These are phyloP conservation scores for Sebastolobus alascanus DNA, from an alignment of 2,797 vertebrate genomes.

Conservation along the genomic window DNA sequence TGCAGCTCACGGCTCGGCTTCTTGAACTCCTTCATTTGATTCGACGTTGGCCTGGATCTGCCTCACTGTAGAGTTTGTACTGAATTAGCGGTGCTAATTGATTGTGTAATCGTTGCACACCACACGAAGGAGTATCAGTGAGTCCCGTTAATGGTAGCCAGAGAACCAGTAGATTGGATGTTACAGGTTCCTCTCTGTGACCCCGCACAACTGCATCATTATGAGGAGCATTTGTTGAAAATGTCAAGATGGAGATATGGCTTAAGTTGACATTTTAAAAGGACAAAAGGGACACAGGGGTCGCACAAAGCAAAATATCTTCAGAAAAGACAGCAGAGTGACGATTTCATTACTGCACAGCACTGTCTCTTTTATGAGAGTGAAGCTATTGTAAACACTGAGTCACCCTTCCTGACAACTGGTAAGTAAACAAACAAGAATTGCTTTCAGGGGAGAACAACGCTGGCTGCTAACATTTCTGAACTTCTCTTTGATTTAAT, in stretches of 20 bases:
- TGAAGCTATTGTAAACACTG: conserved; percentile 20
- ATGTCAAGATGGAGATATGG: conserved; percentile 51
- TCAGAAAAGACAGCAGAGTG: not conserved
- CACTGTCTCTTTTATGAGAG: conserved; percentile 5
- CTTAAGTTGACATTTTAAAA: conserved; percentile 64
- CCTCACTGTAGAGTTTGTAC: conserved; percentile 20
- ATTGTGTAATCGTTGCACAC: conserved; percentile 39
- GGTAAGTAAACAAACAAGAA: conserved; percentile 22
- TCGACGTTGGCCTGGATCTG: not conserved
- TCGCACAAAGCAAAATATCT: conserved; percentile 25
- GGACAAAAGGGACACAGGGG: conserved; percentile 7
- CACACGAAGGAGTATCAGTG: conserved; percentile 7
- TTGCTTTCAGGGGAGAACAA: conserved; percentile 9
- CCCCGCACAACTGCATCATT: conserved; percentile 23
- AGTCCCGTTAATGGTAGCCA: conserved; percentile 27
- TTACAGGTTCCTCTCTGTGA: conserved; percentile 34
- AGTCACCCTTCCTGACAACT: conserved; percentile 14
- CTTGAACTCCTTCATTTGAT: conserved; percentile 30
- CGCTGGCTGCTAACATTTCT: not conserved
- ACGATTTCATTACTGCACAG: conserved; percentile 30
- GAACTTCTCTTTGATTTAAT: conserved; percentile 48
- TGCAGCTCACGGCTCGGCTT: conserved; percentile 17
- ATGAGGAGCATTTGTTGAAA: conserved; percentile 52
- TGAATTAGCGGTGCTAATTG: conserved; percentile 41
- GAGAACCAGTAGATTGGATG: conserved; percentile 21